Evolutionary conservation across 1,140 invertebrate genomes (phyloP).

Genomic region (Scaptomyza montana): DNA sequence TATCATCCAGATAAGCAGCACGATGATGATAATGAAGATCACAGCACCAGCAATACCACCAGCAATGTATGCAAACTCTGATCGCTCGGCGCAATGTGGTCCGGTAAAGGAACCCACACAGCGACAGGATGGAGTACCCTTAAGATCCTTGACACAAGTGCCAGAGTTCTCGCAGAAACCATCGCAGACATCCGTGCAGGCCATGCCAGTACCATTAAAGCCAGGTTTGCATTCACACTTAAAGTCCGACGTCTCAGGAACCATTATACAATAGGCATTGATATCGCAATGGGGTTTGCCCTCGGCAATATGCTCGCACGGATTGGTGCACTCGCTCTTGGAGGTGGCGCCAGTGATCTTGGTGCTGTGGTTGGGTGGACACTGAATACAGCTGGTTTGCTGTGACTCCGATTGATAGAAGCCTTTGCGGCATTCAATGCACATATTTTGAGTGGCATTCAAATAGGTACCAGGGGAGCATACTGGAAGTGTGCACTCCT

Average conservation of each 20-base stretch:
- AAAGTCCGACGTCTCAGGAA: conserved; percentile 93
- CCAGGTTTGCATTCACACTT: conserved; percentile 97
- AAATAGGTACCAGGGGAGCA: conserved; percentile 93
- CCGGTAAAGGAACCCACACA: conserved; percentile 96
- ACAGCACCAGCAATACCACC: conserved; percentile 96
- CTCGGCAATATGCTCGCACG: conserved; percentile 89
- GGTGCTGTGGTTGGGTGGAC: conserved; percentile 96
- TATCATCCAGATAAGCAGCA: conserved; percentile 98
- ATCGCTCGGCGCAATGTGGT: conserved; percentile 94
- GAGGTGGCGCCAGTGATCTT: conserved; percentile 89
- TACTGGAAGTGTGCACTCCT: conserved; percentile 96
- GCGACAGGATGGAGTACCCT: conserved; percentile 92
- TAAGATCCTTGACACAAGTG: conserved; percentile 92
- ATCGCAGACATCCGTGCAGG: conserved; percentile 93
- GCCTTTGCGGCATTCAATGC: conserved; percentile 94
- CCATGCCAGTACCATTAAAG: conserved; percentile 94
- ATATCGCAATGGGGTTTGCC: conserved; percentile 92
- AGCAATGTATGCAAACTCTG: conserved; percentile 97
- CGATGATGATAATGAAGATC: conserved; percentile 95
- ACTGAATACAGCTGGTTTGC: conserved; percentile 94
- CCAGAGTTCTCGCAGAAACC: conserved; percentile 96
- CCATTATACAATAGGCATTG: conserved; percentile 95
- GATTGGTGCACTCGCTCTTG: conserved; percentile 94
- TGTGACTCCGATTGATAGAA: conserved; percentile 96
- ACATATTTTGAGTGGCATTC: conserved; percentile 93